A percentile compares a stretch with the other conserved stretches of the same genome.
phyloP scores from a whole-genome alignment of 2,888 invertebrate genomes.

The Lasioglossum leucozonium region DNA sequence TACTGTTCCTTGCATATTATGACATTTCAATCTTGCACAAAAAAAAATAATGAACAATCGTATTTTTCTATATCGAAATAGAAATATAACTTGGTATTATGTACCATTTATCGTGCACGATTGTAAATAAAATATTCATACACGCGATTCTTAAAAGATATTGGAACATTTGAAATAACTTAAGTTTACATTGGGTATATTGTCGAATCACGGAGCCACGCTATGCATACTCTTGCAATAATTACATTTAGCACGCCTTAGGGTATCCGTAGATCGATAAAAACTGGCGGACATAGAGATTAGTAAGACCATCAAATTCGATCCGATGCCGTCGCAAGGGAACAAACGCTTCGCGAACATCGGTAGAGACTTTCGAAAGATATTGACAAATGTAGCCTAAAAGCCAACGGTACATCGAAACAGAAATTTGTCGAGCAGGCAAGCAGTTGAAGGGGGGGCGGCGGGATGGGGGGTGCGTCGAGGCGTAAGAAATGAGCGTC shows the following conservation, averaged over 20 bases:
- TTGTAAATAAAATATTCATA: too few species aligned
- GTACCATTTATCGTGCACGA: too few species aligned
- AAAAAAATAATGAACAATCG: background rate
- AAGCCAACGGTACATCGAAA: background rate
- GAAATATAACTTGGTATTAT: background rate
- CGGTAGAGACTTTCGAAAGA: background rate
- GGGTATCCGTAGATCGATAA: too few species aligned
- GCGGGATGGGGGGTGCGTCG: background rate
- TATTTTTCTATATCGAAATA: background rate
- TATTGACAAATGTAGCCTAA: background rate
- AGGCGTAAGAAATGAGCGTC: conserved; percentile 21
- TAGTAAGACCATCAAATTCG: too few species aligned
- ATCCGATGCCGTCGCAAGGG: too few species aligned
- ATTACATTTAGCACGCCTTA: too few species aligned
- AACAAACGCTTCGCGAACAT: background rate
- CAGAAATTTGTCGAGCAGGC: background rate
- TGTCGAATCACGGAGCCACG: too few species aligned
- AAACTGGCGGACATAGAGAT: too few species aligned
- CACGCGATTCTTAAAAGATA: background rate
- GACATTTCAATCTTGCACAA: background rate
- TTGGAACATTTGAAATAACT: background rate
- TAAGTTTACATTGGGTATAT: background rate
- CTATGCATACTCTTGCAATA: too few species aligned
- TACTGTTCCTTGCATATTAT: background rate
- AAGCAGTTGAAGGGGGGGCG: background rate